Base-by-base conservation (phyloP, 2,888 invertebrate species). In the Ennomos quercinarius region DNA sequence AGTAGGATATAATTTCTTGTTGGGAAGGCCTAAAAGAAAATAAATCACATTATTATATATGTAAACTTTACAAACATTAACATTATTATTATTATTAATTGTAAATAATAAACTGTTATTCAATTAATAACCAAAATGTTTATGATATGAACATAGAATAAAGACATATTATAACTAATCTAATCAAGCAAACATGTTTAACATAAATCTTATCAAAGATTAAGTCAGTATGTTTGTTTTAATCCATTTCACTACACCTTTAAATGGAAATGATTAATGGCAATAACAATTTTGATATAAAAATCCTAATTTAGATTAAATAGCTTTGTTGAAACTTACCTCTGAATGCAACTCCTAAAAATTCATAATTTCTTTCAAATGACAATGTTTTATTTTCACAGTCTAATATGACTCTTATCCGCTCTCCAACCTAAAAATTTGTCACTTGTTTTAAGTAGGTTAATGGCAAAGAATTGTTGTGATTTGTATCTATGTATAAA, bases 301-400 rank as follows among this genome's bases (percentile, higher is more conserved):
- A 27, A 4, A 34, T 34, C 11, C 11, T 39, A n/a, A 39, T 11
- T 39, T 27, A 27, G 6, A 10, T 13, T 41, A 17, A 42, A 27
- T 43, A 10, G 3, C 10, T 0, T n/a, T 8, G 5, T n/a, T 8
- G 10, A 11, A 35, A 68, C 72, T 85, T 87, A 97, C 97, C 98
- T 94, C 97, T 95, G 93, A 99, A 99, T 78, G 99, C 99, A 77
- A 99, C 98, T 73, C 99, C 99, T 84, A 99, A 94, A 94, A 99
- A 99, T 93, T 99, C 99, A 90, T 97, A 98, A 92, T 98, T 98
- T 89, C 98, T 98, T 91, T 99, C 99, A 94, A 99, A 99, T 63
- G 99, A 98, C 83, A 99, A 93, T 48, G 98, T 98, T 81, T 98
- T 98, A 87, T 98, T 97, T 93, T 99, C 99, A 94, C 99, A 99